Conservation (phyloP, 2,113 vertebrate genomes). For the Sylvietta virens region DNA sequence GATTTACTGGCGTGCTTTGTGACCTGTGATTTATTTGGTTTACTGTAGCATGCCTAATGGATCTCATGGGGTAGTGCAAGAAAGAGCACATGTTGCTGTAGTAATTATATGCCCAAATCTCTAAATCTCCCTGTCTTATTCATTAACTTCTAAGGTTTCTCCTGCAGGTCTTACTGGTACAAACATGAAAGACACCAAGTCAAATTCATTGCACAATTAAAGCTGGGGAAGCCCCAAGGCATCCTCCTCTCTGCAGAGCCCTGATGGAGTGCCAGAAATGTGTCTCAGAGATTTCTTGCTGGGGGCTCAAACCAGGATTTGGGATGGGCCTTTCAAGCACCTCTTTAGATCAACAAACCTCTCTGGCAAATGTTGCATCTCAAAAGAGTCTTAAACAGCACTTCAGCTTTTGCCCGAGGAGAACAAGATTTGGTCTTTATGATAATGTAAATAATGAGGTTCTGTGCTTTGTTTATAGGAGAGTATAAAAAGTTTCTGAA, state of each 20-base stretch:
- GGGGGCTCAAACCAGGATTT: neutral
- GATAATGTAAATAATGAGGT: too few relatives aligned
- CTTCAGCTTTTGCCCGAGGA: neutral
- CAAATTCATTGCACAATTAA: slow-evolving; percentile 25
- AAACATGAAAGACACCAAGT: neutral
- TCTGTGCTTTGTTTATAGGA: too few relatives aligned
- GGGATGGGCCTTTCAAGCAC: neutral
- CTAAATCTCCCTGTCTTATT: slow-evolving; percentile 6
- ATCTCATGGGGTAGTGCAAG: neutral
- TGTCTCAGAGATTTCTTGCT: neutral
- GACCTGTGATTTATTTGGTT: slow-evolving; percentile 48
- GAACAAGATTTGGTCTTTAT: neutral
- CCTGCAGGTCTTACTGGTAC: neutral
- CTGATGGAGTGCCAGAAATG: neutral
- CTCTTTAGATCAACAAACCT: neutral
- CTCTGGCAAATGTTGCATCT: neutral
- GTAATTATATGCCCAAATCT: slow-evolving; percentile 45
- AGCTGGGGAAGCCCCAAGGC: neutral
- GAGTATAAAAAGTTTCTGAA: too few relatives aligned
- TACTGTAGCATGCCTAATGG: slow-evolving; percentile 40
- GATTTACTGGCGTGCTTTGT: slow-evolving; percentile 38
- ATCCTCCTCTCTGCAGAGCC: neutral
- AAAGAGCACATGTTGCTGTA: slow-evolving; percentile 2
- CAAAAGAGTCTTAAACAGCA: neutral
- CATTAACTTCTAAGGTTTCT: slow-evolving; percentile 34